A percentile compares a stretch with the other conserved stretches of the same genome.
phyloP scores from a whole-genome alignment of 2,797 vertebrate species.

The Trachurus trachurus region DNA sequence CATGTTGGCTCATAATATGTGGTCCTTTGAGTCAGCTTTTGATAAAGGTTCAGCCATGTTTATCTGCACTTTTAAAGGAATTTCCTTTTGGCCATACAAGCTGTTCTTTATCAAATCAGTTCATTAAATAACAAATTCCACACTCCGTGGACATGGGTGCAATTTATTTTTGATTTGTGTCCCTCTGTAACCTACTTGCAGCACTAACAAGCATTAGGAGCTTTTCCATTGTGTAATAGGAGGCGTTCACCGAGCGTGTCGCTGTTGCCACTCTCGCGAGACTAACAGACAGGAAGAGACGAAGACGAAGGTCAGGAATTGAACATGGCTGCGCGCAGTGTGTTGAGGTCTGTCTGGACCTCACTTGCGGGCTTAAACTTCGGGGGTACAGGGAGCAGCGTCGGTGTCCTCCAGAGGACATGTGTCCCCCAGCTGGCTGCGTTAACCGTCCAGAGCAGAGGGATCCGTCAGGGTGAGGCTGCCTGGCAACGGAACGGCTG shows the following conservation, averaged over 20 bases:
- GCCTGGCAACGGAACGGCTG: background rate
- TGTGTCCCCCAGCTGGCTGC: constrained; percentile 50
- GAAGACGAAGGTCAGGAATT: constrained; percentile 70
- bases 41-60: constrained; percentile 4
- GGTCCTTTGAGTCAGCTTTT: constrained; percentile 8
- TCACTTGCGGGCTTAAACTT: constrained; percentile 65
- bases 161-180: constrained; percentile 9
- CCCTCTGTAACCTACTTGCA: constrained; percentile 13
- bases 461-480: constrained; percentile 82
- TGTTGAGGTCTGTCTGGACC: constrained; percentile 67
- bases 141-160: background rate
- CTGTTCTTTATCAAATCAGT: constrained; percentile 1
- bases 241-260: constrained; percentile 5
- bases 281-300: constrained; percentile 52
- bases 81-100: constrained; percentile 19
- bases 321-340: constrained; percentile 82
- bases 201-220: no score
- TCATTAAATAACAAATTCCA: constrained; percentile 3
- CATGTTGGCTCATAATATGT: constrained; percentile 12
- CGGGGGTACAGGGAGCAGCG: background rate
- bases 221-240: background rate
- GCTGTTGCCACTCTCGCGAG: constrained; percentile 53
- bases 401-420: constrained; percentile 29
- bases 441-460: constrained; percentile 71
- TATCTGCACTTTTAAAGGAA: constrained; percentile 14